phyloP scores from a whole-genome alignment of 2,888 invertebrate species.

The Caradrina kadenii region DNA sequence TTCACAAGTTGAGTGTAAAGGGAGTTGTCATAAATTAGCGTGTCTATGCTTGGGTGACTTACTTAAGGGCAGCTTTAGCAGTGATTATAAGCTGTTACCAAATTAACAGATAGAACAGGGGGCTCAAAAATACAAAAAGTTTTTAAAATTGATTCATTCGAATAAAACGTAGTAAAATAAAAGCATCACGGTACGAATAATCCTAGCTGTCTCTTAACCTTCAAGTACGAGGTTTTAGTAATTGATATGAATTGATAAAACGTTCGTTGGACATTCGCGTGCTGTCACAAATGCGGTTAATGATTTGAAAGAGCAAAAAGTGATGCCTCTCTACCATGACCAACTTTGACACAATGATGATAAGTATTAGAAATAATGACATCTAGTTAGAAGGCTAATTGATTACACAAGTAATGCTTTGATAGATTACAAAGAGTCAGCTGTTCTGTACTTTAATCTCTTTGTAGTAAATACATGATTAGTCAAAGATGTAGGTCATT shows the following conservation, averaged over 20 bases:
- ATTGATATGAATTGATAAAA: slow-evolving; percentile 57
- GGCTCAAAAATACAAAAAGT: not conserved
- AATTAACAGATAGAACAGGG: not conserved
- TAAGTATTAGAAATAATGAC: slow-evolving; percentile 51
- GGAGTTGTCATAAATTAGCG: slow-evolving; percentile 11
- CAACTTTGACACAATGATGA: slow-evolving; percentile 57
- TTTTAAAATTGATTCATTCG: not conserved
- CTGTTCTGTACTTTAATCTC: slow-evolving; percentile 23
- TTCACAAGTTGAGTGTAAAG: slow-evolving; percentile 11
- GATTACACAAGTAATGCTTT: slow-evolving; percentile 40
- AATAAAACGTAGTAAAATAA: slow-evolving; percentile 3
- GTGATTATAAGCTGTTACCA: not conserved
- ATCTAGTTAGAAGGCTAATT: slow-evolving; percentile 38
- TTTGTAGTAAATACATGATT: slow-evolving; percentile 5
- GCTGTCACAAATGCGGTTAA: slow-evolving; percentile 73
- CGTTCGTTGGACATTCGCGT: slow-evolving; percentile 59
- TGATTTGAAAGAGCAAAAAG: slow-evolving; percentile 72
- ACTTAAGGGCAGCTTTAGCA: not conserved
- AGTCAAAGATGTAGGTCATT: slow-evolving; percentile 1
- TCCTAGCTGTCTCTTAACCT: slow-evolving; percentile 27
- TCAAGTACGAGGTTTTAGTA: slow-evolving; percentile 50
- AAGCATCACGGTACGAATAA: not conserved
- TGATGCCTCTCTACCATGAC: slow-evolving; percentile 64
- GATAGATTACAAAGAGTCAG: slow-evolving; percentile 21
- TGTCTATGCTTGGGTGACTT: slow-evolving; percentile 6